A percentile compares a stretch with the other conserved stretches of the same genome.
Conservation (phyloP, 2,113 vertebrate species). For the Bubo bubo region DNA sequence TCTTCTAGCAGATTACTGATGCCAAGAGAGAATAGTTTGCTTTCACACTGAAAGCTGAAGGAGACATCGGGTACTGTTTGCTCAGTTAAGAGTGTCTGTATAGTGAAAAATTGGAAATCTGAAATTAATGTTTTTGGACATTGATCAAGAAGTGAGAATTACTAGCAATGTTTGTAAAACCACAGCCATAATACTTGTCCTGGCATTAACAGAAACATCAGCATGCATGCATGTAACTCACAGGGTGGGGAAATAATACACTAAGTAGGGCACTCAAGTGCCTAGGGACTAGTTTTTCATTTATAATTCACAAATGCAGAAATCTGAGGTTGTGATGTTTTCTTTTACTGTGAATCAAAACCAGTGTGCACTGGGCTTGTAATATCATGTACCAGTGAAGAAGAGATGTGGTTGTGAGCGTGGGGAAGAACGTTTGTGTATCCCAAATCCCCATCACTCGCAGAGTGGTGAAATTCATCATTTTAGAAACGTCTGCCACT, state of each 20-base stretch:
- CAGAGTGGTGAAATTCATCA: too few relatives aligned
- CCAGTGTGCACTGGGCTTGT: accelerated
- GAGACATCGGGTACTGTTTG: background rate
- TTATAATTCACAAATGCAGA: background rate
- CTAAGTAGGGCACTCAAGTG: too few relatives aligned
- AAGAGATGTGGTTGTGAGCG: accelerated
- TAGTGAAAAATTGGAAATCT: background rate
- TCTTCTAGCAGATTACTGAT: background rate
- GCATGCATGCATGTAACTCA: background rate
- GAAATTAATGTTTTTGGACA: accelerated
- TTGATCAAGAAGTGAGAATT: background rate
- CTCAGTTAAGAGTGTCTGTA: background rate
- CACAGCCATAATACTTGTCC: accelerated
- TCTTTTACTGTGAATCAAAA: background rate
- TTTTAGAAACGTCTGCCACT: background rate
- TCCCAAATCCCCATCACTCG: background rate
- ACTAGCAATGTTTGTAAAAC: background rate
- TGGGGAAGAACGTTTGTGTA: background rate
- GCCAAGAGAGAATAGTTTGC: background rate
- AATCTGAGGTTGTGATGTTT: background rate
- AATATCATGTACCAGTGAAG: background rate
- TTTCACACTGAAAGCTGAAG: background rate
- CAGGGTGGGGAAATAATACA: background rate
- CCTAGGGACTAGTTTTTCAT: background rate
- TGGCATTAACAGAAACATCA: background rate